Conservation (phyloP, 2,797 vertebrate genomes). For the Ctenopoma kingsleyae region DNA sequence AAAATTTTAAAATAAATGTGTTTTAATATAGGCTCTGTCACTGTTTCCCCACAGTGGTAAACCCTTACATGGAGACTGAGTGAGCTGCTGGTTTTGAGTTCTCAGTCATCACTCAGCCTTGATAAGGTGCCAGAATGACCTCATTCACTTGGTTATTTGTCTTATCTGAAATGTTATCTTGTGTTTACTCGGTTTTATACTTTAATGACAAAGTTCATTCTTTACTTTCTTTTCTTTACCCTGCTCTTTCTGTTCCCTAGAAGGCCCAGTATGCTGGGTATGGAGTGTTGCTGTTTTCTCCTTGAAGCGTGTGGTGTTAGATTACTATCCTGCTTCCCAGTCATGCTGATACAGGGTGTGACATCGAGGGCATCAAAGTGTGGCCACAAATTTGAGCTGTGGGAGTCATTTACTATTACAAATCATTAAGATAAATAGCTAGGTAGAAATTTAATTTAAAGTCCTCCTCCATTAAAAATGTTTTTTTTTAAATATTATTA, state of each 20-base stretch:
- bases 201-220: conserved; percentile 52
- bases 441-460: not conserved
- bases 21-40: not conserved
- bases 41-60: not conserved
- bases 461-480: too few relatives aligned
- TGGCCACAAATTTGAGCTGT: not conserved
- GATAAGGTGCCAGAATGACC: conserved; percentile 37
- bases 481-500: too few relatives aligned
- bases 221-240: not conserved
- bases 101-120: conserved; percentile 19
- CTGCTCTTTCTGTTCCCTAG: conserved; percentile 26
- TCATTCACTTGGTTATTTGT: conserved; percentile 42
- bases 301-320: conserved; percentile 62
- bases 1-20: conserved; percentile 10
- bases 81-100: conserved; percentile 9
- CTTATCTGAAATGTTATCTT: conserved; percentile 66
- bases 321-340: conserved; percentile 68
- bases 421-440: not conserved
- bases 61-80: not conserved
- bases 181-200: conserved; percentile 60
- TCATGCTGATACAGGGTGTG: conserved; percentile 64
- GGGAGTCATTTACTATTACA: not conserved
- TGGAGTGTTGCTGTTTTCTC: conserved; percentile 67
- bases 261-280: conserved; percentile 27
- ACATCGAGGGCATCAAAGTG: conserved; percentile 43